Base-by-base conservation (phyloP, 2,113 vertebrate genomes). In the Macroglossus sobrinus region DNA sequence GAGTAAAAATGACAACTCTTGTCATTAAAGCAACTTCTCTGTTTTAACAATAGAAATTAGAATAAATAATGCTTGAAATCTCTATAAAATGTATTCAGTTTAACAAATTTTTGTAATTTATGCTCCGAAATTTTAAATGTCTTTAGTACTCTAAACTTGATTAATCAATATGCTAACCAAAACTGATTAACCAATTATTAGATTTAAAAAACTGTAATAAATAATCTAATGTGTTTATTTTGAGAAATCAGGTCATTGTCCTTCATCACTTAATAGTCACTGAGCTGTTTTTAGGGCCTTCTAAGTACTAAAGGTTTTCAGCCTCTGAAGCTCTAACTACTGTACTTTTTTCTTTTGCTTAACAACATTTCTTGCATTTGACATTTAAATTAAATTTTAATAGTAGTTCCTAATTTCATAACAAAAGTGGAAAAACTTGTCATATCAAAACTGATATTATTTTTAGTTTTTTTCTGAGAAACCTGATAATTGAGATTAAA, bases 321-420 rank as follows among this genome's bases (percentile, higher is more conserved):
- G 63, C 35, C 76, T 97, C 64, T 35, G 66, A 91, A 96, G 40
- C 89, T 74, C 68, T 55, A 87, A 94, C 74, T 69, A n/a, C 21
- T 40, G 21, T 14, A 9, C 50, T 14, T 55, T 14, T n/a, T 93
- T 93, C 71, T 93, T 68, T 72, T 85, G 28, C 72, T 89, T 95
- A 45, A 90, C 57, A 96, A 3, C 2, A 14, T 93, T 97, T 68
- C 30, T 97, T 85, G 89, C 79, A 90, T 92, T 96, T 97, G 90
- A 13, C 12, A 30, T 30, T 43, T 35, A 64, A 43, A 47, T 71
- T 81, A 63, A 94, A 45, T 57, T 30, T 96, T 88, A 50, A 64
- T 63, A 45, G 75, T 50, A 82, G 26, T 72, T 59, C 63, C 92
- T 63, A 11, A 38, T 97, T 98, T 97, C 96, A 86, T 76, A 76